Base-by-base conservation (phyloP, 2,113 vertebrate species). In the Todiramphus saurophagus region DNA sequence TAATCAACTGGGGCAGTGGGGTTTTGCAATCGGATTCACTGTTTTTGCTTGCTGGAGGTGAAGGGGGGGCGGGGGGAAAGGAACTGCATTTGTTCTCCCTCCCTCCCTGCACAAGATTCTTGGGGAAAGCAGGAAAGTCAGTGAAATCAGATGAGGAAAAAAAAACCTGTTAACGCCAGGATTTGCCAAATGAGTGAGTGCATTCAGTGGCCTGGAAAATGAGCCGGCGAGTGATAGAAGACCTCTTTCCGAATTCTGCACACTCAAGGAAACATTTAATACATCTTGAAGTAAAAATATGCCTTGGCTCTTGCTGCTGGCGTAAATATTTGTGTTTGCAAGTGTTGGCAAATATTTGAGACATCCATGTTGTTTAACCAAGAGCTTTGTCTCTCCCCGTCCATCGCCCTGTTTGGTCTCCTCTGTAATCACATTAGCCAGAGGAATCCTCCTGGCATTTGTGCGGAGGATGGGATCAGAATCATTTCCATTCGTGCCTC, bases 311-410 rank as follows among this genome's bases (percentile, higher is more conserved):
- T 92, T 68, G 89, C 96, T 93, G 85, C 93, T 39, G 94, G 89
- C 17, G 56, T 97, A 96, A 97, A 97, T 97, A 97, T 97, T 97
- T 97, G 97, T 96, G 87, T 93, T 97, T 62, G 5, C 89, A 94
- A 96, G 94, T 96, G 97, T 94, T 94, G 89, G 96, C 97, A 97
- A 97, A 97, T 97, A 97, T 97, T 97, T 97, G 95, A 97, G 96
- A 95, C 96, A 94, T 97, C 93, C 30, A 95, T 90, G 97, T 95
- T 97, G 97, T 97, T 97, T 97, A 96, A 97, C 96, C 95, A 96
- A 97, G 97, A 96, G 97, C 97, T 97, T 96, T 97, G 91, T 96
- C 89, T 96, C 44, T 2, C 82, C 11, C 60, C 91, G 93, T 91
- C 95, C 93, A 89, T 94, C 87, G 90, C 85, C 64, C 91, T 97